Evolutionary conservation across 2,113 vertebrate species (phyloP).

Genomic region (Rattus norvegicus): GRCr8 NC_086023.1:146578001-146578500

Average conservation of each 20-base stretch:
- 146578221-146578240: background rate
- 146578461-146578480: background rate
- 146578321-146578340: background rate
- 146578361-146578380: background rate
- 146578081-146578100: background rate
- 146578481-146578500: rapidly evolving
- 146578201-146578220: background rate
- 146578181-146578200: background rate
- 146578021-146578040: background rate
- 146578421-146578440: background rate
- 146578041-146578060: too few relatives aligned
- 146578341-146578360: background rate
- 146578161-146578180: background rate
- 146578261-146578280: too few relatives aligned
- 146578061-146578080: background rate
- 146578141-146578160: background rate
- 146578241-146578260: background rate
- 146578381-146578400: background rate
- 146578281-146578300: background rate
- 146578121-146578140: background rate
- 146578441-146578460: background rate
- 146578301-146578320: background rate
- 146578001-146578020: background rate
- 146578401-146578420: background rate
- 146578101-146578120: background rate